These are phyloP conservation scores for Meiosimyza platycephala DNA, from an alignment of 2,888 invertebrate species.

Conservation along the genomic window DNA sequence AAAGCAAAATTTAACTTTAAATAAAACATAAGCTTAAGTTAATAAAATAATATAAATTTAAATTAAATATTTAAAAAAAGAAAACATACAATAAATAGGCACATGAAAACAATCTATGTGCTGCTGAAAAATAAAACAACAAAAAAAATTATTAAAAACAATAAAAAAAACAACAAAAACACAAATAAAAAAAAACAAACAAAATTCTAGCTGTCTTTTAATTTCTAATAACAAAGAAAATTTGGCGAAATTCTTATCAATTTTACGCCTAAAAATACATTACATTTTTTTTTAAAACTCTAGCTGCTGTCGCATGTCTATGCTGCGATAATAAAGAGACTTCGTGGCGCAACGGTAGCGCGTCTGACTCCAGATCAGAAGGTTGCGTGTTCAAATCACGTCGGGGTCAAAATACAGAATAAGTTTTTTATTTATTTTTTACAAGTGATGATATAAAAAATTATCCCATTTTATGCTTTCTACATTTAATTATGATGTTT, in stretches of 20 bases:
- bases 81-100: conserved; percentile 60
- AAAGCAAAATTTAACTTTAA: conserved; percentile 30
- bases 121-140: conserved; percentile 39
- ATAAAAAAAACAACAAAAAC: conserved; percentile 41
- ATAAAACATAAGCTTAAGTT: conserved; percentile 42
- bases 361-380: conserved; percentile 65
- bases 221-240: too few species aligned
- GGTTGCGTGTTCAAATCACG: conserved; percentile 65
- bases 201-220: too few species aligned
- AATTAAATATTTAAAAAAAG: conserved; percentile 51
- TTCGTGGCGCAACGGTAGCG: conserved; percentile 65
- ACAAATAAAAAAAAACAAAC: conserved; percentile 30
- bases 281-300: too few species aligned
- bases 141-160: conserved; percentile 42
- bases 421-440: conserved; percentile 26
- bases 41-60: conserved; percentile 54
- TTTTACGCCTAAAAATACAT: conserved; percentile 21
- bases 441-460: too few species aligned
- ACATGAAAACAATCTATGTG: conserved; percentile 42
- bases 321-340: conserved; percentile 42
- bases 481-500: too few species aligned
- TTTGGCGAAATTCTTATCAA: conserved; percentile 9
- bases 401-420: conserved; percentile 55
- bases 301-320: too few species aligned
- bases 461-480: too few species aligned